These are phyloP conservation scores for Delphinapterus leucas DNA, from an alignment of 2,113 vertebrate genomes.

Conservation along the genomic window DNA sequence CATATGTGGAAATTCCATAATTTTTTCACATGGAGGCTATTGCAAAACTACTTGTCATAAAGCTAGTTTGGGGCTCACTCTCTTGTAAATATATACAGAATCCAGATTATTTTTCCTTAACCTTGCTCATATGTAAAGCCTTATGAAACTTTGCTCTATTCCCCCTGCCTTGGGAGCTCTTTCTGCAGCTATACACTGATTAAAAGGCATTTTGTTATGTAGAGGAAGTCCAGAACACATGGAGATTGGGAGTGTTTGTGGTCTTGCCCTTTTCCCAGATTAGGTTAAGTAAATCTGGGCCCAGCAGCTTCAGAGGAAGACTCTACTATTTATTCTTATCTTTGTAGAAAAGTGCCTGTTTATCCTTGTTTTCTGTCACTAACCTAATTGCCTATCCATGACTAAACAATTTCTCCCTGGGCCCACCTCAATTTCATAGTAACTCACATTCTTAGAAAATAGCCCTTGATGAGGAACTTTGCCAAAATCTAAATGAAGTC, in stretches of 20 bases:
- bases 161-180: neutral
- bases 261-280: neutral
- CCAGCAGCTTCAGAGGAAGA: neutral
- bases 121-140: neutral
- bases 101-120: slow-evolving; percentile 34
- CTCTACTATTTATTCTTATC: slow-evolving; percentile 29
- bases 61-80: neutral
- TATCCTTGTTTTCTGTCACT: slow-evolving; percentile 33
- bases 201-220: slow-evolving; percentile 43
- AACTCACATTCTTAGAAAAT: slow-evolving; percentile 3
- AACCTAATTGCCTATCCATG: neutral
- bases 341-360: neutral
- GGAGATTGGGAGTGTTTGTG: neutral
- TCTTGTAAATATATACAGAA: slow-evolving; percentile 11
- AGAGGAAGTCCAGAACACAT: neutral
- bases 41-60: neutral
- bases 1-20: neutral
- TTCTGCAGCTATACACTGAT: neutral
- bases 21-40: neutral
- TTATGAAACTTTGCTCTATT: neutral
- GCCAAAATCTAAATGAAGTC: slow-evolving; percentile 43
- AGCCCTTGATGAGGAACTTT: slow-evolving; percentile 16
- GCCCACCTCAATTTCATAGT: neutral
- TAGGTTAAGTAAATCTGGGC: slow-evolving; percentile 38
- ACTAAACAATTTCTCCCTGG: slow-evolving; percentile 11